Evolutionary conservation across 2,797 vertebrate genomes (phyloP).

Genomic region (Coregonus sp.): DNA sequence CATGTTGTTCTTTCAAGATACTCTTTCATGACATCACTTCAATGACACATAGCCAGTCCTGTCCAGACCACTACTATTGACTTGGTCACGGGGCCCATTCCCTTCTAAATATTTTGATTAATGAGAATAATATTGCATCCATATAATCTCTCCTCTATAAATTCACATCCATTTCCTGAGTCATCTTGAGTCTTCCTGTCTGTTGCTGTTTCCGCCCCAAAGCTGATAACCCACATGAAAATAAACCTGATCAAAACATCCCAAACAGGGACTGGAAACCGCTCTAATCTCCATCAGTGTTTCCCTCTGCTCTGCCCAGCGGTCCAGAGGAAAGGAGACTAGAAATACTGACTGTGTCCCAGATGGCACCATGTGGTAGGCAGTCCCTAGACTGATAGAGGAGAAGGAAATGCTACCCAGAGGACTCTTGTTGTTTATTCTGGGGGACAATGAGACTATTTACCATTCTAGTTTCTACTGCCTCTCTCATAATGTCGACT

Average conservation of each 20-base stretch:
- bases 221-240: neutral
- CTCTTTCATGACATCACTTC: too few relatives aligned
- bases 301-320: slow-evolving; percentile 16
- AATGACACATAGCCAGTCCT: too few relatives aligned
- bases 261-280: slow-evolving; percentile 27
- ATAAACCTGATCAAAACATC: neutral
- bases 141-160: neutral
- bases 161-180: neutral
- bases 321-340: slow-evolving; percentile 28
- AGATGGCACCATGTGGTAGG: too few relatives aligned
- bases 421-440: too few relatives aligned
- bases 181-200: slow-evolving; percentile 3
- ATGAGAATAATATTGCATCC: neutral
- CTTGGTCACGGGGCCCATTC: too few relatives aligned
- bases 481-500: neutral
- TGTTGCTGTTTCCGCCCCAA: slow-evolving; percentile 7
- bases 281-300: slow-evolving; percentile 22
- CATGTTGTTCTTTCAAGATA: too few relatives aligned
- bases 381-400: too few relatives aligned
- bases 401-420: too few relatives aligned
- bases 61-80: too few relatives aligned
- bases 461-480: neutral
- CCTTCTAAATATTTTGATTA: neutral
- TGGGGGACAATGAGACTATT: neutral
- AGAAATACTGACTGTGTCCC: slow-evolving; percentile 40